phyloP scores from a whole-genome alignment of 2,888 invertebrate genomes.

The Caenorhabditis sp. region DNA sequence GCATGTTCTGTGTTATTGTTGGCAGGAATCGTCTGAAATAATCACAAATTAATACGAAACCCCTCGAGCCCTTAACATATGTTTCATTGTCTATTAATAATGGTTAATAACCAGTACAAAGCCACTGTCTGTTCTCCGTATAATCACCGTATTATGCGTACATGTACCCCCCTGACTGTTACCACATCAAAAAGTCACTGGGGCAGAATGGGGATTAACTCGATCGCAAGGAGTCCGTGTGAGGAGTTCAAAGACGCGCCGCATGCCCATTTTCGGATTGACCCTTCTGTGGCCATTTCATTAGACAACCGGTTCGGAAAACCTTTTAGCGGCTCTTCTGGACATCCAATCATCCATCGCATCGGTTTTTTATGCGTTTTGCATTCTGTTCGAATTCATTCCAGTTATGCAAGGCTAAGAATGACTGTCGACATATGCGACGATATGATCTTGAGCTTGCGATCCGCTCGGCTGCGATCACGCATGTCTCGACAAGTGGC shows the following conservation, averaged over 20 bases:
- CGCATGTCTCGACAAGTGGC: conserved; percentile 64
- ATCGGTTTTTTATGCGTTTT: conserved; percentile 44
- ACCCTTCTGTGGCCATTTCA: conserved; percentile 47
- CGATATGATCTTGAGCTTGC: conserved; percentile 65
- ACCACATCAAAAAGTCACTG: conserved; percentile 37
- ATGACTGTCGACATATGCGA: conserved; percentile 60
- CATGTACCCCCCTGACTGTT: conserved; percentile 8
- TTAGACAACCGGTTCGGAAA: conserved; percentile 49
- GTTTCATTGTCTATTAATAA: conserved; percentile 6
- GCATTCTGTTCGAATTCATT: conserved; percentile 36
- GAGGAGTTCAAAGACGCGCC: conserved; percentile 45
- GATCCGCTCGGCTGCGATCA: conserved; percentile 53
- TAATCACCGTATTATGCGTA: not conserved
- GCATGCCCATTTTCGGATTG: conserved; percentile 64
- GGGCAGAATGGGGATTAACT: conserved; percentile 58
- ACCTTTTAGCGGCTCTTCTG: conserved; percentile 21
- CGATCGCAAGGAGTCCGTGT: not conserved
- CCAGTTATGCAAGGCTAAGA: conserved; percentile 55
- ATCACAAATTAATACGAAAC: conserved; percentile 11
- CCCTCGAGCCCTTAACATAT: not conserved
- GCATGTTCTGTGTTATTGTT: conserved; percentile 93
- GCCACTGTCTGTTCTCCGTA: too few relatives aligned
- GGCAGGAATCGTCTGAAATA: conserved; percentile 89
- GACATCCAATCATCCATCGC: not conserved
- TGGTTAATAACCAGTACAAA: conserved; percentile 4